A percentile compares a stretch with the other conserved stretches of the same genome.
phyloP scores from a whole-genome alignment of 2,797 vertebrate genomes.

The Sebastes iracundus region DNA sequence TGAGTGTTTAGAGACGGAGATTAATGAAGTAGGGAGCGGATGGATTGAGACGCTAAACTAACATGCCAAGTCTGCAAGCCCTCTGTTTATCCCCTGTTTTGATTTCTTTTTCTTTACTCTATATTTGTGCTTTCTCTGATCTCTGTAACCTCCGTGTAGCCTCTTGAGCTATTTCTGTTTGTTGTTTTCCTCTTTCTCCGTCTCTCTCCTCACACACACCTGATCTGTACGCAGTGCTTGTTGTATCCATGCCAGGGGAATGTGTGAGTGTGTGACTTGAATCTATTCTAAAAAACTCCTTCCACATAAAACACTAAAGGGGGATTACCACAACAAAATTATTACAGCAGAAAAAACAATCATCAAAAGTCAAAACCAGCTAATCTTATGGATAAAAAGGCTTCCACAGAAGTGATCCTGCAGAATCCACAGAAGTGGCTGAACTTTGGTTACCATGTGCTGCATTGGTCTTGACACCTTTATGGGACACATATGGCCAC shows the following conservation, averaged over 20 bases:
- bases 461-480: slow-evolving; percentile 66
- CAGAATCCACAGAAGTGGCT: slow-evolving; percentile 18
- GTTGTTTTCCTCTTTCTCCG: background rate
- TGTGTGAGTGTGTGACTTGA: background rate
- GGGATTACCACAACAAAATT: background rate
- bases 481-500: slow-evolving; percentile 63
- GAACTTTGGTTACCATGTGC: slow-evolving; percentile 41
- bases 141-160: background rate
- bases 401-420: slow-evolving; percentile 15
- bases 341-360: background rate
- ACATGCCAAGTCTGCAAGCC: slow-evolving; percentile 20
- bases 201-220: background rate
- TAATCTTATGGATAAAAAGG: slow-evolving; percentile 24
- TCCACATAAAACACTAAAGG: background rate
- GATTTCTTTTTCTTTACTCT: background rate
- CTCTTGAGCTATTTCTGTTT: background rate
- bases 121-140: background rate
- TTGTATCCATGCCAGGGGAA: background rate
- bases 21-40: slow-evolving; percentile 40
- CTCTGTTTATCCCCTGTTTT: slow-evolving; percentile 18
- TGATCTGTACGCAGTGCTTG: background rate
- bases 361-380: background rate
- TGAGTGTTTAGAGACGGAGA: slow-evolving; percentile 17
- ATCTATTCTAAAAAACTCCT: background rate
- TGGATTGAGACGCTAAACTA: slow-evolving; percentile 47